A percentile compares a stretch with the other conserved stretches of the same genome.
Conservation (phyloP, 2,113 vertebrate species). For the Grallaria varia region DNA sequence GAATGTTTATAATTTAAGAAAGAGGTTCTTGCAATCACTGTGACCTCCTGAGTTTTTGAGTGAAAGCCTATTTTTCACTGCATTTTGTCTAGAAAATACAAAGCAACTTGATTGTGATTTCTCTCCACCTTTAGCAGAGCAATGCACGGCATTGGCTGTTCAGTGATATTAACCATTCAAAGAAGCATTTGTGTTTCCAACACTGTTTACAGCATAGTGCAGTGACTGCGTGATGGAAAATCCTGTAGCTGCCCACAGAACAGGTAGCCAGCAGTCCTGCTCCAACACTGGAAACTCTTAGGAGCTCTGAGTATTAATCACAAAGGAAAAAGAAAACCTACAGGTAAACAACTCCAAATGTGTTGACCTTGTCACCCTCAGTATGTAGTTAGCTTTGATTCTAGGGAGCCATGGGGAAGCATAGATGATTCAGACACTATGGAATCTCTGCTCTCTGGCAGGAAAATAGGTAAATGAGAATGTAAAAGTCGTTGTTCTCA, state of each 20-base stretch:
- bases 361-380: neutral
- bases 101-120: neutral
- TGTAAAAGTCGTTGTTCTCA: neutral
- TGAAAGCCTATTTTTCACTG: neutral
- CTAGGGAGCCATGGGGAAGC: neutral
- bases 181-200: neutral
- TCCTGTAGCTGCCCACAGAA: neutral
- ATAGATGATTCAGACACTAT: neutral
- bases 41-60: neutral
- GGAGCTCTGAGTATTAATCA: neutral
- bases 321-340: neutral
- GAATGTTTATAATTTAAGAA: neutral
- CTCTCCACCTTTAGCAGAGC: neutral
- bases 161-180: neutral
- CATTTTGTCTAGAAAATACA: neutral
- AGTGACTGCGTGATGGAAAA: neutral
- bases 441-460: neutral
- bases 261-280: neutral
- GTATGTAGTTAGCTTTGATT: neutral
- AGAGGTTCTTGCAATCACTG: neutral
- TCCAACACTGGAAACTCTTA: neutral
- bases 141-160: neutral
- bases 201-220: neutral
- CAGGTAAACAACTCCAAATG: neutral
- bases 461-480: neutral